Evolutionary conservation across 2,113 vertebrate species (phyloP).

Genomic region (Passer domesticus): DNA sequence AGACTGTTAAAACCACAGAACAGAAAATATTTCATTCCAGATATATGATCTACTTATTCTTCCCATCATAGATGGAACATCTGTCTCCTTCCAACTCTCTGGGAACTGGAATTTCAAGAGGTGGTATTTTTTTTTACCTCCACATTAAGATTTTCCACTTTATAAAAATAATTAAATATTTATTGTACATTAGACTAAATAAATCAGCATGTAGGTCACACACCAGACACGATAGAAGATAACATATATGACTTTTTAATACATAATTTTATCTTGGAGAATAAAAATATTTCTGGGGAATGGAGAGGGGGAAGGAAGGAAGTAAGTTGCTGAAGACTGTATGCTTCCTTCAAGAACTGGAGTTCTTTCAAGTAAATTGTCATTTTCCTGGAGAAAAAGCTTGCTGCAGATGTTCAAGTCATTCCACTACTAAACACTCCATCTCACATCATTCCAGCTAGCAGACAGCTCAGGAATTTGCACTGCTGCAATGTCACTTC

Average conservation of each 20-base stretch:
- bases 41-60: neutral
- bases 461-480: neutral
- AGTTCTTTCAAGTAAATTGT: neutral
- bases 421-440: neutral
- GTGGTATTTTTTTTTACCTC: neutral
- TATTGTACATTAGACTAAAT: neutral
- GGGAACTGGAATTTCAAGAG: neutral
- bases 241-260: neutral
- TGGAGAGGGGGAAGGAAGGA: rapidly evolving
- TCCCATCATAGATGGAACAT: neutral
- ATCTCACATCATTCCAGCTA: neutral
- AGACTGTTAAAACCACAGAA: neutral
- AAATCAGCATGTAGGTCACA: neutral
- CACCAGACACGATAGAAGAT: neutral
- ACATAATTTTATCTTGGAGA: neutral
- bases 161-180: neutral
- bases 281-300: neutral
- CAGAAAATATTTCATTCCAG: neutral
- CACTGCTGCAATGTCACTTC: neutral
- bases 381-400: neutral
- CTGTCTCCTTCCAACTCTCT: neutral
- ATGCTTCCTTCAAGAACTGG: neutral
- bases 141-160: neutral
- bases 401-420: neutral
- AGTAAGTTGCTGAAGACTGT: neutral